Evolutionary conservation across 2,888 invertebrate species (phyloP), one percentile per base, ranked within the genome.

Genomic region (Harpagoxenus sublaevis): DNA sequence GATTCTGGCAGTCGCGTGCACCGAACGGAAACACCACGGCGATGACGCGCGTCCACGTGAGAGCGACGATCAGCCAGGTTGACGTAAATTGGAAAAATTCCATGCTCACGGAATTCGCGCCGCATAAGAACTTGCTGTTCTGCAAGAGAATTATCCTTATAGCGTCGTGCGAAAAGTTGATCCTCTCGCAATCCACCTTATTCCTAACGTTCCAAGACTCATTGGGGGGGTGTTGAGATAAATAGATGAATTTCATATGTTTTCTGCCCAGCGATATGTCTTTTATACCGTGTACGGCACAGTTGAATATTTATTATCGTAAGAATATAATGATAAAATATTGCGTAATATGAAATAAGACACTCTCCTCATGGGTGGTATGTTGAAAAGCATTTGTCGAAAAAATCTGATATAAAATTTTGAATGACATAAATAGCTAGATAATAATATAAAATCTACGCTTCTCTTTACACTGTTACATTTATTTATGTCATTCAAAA

Each of bases 41-140:
- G 39, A 93, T 89, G 28, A 94, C 94, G n/a, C 94, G 91, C 10
- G 92, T 91, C 93, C 93, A 93, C 5, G 95, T 95, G 45, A 95
- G 92, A n/a, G 92, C 92, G 9, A 95, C 95, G 9, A 95, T 94
- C 65, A 95, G 88, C 95, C 95, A 95, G 12, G 94, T 94, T 3
- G 95, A 94, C 23, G 93, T 94, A 68, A 94, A 93, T 90, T 94
- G 95, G 86, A 95, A 95, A 57, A 93, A 89, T 84, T 93, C 93
- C 93, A 93, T 93, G 4, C 86, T 90, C 23, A 92, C 86, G 6
- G 93, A 93, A 87, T 91, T 93, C 12, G 91, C 66, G n/a, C 90
- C 87, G 75, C 93, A 93, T 12, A 93, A 84, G 84, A 93, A 92
- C 85, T 86, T 89, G 84, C 88, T 93, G 84, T 93, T 93, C 93